Evolutionary conservation across 2,797 vertebrate species (phyloP), one percentile per base, ranked within the genome.

Genomic region (Columba guinea): DNA sequence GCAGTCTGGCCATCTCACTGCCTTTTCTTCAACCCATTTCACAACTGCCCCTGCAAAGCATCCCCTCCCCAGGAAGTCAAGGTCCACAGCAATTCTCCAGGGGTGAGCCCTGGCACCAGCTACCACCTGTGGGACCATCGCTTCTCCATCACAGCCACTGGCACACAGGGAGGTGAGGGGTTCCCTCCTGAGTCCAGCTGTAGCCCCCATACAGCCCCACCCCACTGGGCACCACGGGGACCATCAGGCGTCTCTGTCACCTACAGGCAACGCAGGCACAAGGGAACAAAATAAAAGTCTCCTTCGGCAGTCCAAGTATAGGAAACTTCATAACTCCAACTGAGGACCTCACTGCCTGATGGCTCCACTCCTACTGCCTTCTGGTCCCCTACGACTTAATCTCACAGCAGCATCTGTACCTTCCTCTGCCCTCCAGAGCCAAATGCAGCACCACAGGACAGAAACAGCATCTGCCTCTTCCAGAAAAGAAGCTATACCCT

Each of bases 131-230:
- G 77, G 23, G 1, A 1, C 48, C 32, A 35, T 8, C 2, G 0
- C n/a, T 81, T 35, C 64, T 59, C 77, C 48, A 52, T 4, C 39
- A 28, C 0, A 0, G 30, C 6, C 18, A 5, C 26, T 1, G 3
- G 27, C 0, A 4, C 0, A 1, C 21, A 41, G 35, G 55, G 32
- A 64, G 68, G 16, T 0, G 0, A 78, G 15, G 20, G 10, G 9
- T 21, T 60, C 71, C 58, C 53, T 64, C 32, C 67, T n/a, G 35
- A 1, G 1, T 51, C 52, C 6, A 3, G 30, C 32, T 3, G 1
- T 4, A 70, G 2, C 2, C 13, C 13, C 35, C 10, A 32, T 1
- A 51, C 35, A 20, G 44, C 44, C 10, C 3, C 19, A 37, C 10
- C 9, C 65, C 7, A 1, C 46, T 34, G n/a, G 30, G n/a, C 24